Base-by-base conservation (phyloP, 2,888 invertebrate species). In the Eulithis testata region DNA sequence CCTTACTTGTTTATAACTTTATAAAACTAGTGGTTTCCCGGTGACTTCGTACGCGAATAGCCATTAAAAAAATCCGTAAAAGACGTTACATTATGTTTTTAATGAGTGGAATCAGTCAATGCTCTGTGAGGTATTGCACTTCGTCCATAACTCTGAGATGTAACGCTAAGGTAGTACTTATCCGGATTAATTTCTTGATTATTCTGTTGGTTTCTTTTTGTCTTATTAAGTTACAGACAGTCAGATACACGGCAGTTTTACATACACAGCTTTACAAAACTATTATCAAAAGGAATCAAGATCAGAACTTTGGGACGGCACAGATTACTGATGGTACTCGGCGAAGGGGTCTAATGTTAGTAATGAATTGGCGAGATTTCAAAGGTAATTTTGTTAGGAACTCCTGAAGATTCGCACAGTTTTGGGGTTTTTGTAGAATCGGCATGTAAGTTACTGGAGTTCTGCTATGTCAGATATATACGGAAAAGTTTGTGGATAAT, bases 1-100 rank as follows among this genome's bases (percentile, higher is more conserved):
- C 73, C 64, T 71, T 59, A 65, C 65, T 76, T 82, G 84, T 85
- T 83, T 85, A 84, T 81, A 74, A 79, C 82, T 76, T 77, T 78
- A 82, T 81, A 79, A 82, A 79, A 79, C 81, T 77, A 81, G 84
- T 86, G 6, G 44, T 11, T 40, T 0, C 31, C 12, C 40, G 2
- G 21, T 8, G 58, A 21, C 9, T 50, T 50, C 7, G 12, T 31
- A 12, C 31, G 14, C 43, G 11, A 40, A 40, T 40, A 40, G 31
- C 31, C 1, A n/a, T n/a, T 31, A 5, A 5, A 31, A 5, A 31
- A 4, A 31, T 31, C 4, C 4, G 2, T 4, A 31, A 31, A 31
- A 31, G 31, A 31, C 31, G 31, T 31, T n/a, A n/a, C n/a, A 21
- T 21, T 21, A 21, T 21, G 21, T 21, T 21, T 21, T 21, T n/a